phyloP scores from a whole-genome alignment of 1,140 invertebrate genomes.

The Neotoxoptera formosana region DNA sequence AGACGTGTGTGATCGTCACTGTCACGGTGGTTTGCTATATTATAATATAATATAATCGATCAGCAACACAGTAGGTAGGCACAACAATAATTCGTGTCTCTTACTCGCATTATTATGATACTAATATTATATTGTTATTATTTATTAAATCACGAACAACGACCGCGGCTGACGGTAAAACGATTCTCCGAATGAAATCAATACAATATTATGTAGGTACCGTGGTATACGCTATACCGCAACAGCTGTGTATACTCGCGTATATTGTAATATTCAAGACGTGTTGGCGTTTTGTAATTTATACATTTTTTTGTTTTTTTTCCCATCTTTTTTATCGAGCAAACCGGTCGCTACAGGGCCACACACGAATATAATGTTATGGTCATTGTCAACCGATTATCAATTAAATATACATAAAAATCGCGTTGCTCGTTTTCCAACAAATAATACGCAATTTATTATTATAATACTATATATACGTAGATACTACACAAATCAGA shows the following conservation, averaged over 20 bases:
- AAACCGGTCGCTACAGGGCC: background rate
- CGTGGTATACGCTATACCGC: background rate
- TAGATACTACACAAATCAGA: background rate
- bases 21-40: background rate
- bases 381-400: background rate
- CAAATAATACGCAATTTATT: background rate
- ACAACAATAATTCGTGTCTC: background rate
- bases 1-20: background rate
- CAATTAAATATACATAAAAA: background rate
- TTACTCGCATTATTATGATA: background rate
- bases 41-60: background rate
- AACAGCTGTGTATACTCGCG: background rate
- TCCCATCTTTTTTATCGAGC: background rate
- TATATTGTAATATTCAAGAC: too few species aligned
- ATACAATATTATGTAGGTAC: background rate
- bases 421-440: background rate
- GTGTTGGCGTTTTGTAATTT: constrained; percentile 15
- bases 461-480: background rate
- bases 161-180: background rate
- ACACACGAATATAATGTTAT: background rate
- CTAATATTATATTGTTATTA: background rate
- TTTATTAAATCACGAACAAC: background rate
- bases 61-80: background rate
- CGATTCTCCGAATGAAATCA: background rate
- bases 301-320: background rate